These are phyloP conservation scores for Megaceryle torquata DNA, from an alignment of 2,113 vertebrate genomes.

Conservation along the genomic window DNA sequence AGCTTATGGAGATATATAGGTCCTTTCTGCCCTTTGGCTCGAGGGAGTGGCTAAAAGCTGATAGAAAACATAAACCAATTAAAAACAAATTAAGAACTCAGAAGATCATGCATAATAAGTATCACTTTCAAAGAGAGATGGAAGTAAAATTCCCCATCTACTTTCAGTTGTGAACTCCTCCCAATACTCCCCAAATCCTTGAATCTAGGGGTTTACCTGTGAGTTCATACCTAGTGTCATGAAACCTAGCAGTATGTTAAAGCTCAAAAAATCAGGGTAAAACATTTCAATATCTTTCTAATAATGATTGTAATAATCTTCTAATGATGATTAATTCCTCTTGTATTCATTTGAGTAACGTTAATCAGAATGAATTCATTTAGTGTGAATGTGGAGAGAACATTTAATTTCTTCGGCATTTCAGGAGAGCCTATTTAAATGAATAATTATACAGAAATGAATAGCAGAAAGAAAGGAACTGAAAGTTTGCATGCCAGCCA, in stretches of 20 bases:
- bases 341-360: slow-evolving; percentile 61
- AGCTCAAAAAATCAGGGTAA: slow-evolving; percentile 25
- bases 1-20: background rate
- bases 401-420: slow-evolving; percentile 65
- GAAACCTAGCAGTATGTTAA: background rate
- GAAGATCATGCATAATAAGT: background rate
- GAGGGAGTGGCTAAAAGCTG: background rate
- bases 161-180: background rate
- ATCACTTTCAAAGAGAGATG: background rate
- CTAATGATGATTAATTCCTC: slow-evolving; percentile 67
- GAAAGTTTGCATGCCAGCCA: background rate
- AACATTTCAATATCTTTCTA: slow-evolving; percentile 51
- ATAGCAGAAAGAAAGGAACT: background rate
- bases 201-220: background rate
- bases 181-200: background rate
- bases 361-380: slow-evolving; percentile 70
- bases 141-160: background rate
- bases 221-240: background rate
- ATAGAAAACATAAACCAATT: background rate
- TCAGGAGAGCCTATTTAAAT: slow-evolving; percentile 50
- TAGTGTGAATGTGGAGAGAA: slow-evolving; percentile 51
- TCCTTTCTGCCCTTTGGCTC: background rate
- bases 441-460: slow-evolving; percentile 53
- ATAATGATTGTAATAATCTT: slow-evolving; percentile 25
- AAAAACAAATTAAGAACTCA: slow-evolving; percentile 8